Evolutionary conservation across 2,113 vertebrate species (phyloP).

Genomic region (Patagioenas fasciata): DNA sequence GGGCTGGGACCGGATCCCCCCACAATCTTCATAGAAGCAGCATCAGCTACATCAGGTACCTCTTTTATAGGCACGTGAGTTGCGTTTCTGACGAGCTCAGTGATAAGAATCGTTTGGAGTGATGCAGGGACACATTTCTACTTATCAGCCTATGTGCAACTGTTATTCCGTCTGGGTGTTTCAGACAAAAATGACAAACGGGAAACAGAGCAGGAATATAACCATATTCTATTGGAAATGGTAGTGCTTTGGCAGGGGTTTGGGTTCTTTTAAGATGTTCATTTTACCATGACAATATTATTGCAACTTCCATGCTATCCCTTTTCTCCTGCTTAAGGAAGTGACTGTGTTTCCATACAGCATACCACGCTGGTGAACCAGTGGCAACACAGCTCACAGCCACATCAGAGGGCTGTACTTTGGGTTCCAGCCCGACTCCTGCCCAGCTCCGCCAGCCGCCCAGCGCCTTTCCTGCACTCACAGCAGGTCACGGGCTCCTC

Average conservation of each 20-base stretch:
- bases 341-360: not conserved
- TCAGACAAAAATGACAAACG: not conserved
- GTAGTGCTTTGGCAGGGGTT: not conserved
- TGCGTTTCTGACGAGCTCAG: not conserved
- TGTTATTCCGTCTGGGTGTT: not conserved
- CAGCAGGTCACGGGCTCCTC: not conserved
- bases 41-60: not conserved
- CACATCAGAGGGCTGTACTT: not conserved
- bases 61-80: not conserved
- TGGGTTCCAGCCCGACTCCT: not conserved
- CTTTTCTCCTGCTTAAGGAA: not conserved
- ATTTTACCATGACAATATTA: not conserved
- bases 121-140: not conserved
- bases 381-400: not conserved
- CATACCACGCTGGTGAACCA: not conserved
- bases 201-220: not conserved
- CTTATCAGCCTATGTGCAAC: not conserved
- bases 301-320: not conserved
- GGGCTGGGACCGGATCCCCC: rapidly evolving
- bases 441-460: not conserved
- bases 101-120: not conserved
- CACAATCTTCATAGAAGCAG: not conserved
- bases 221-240: not conserved
- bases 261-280: not conserved
- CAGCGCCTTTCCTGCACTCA: not conserved